A percentile compares a stretch with the other conserved stretches of the same genome.
phyloP scores from a whole-genome alignment of 2,113 vertebrate genomes.

The Petrocephalus microphthalmus region DNA sequence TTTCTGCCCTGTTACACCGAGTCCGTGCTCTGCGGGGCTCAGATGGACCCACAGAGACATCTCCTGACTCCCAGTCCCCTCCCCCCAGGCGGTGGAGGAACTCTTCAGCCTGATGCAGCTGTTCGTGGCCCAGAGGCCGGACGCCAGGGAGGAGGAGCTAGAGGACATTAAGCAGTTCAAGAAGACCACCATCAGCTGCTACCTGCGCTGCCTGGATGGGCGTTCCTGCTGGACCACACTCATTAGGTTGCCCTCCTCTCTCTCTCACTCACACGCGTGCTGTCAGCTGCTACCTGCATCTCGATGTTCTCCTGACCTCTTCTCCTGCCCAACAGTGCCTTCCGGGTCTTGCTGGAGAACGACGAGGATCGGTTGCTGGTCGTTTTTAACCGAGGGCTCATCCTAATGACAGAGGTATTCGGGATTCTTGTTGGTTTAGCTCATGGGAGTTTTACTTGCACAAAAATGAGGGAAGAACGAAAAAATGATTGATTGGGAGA shows the following conservation, averaged over 20 bases:
- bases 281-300: not conserved
- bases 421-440: not conserved
- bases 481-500: too few species aligned
- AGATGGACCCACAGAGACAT: not conserved
- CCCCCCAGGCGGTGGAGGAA: conserved; percentile 87
- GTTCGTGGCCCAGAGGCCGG: conserved; percentile 89
- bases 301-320: not conserved
- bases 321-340: conserved; percentile 71
- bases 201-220: conserved; percentile 94
- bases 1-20: not conserved
- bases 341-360: conserved; percentile 94
- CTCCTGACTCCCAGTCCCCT: conserved; percentile 27
- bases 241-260: conserved; percentile 73
- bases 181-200: conserved; percentile 98
- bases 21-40: not conserved
- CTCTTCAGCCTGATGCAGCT: conserved; percentile 98
- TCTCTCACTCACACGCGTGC: not conserved
- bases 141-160: conserved; percentile 92
- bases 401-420: conserved; percentile 94
- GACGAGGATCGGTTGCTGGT: conserved; percentile 96
- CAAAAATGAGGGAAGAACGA: too few species aligned
- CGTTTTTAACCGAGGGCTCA: conserved; percentile 94
- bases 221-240: conserved; percentile 98
- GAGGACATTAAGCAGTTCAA: conserved; percentile 98
- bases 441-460: too few species aligned